Evolutionary conservation across 2,797 vertebrate genomes (phyloP), one percentile per base, ranked within the genome.

Genomic region (Eulemur rubriventer): DNA sequence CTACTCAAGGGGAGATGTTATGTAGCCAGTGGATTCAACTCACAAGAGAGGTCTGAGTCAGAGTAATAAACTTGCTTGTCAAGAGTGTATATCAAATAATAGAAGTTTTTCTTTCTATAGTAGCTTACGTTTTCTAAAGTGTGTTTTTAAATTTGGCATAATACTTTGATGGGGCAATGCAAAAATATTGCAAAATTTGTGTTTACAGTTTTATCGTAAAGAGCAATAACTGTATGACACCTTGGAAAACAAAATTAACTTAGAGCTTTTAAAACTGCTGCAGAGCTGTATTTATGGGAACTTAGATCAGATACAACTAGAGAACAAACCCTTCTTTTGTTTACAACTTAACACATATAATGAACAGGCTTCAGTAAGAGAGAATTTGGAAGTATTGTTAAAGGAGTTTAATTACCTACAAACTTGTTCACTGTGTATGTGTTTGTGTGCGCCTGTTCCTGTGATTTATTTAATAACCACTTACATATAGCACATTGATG

Each of bases 231-330:
- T 65, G 12, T n/a, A 35, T 78, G 18, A 72, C 26, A 90, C 24
- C 3, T 82, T 91, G 48, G 43, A 35, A 91, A 73, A 82, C 61
- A 84, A 63, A 93, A 78, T 94, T 86, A 91, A n/a, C 24, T 70
- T 78, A 78, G 65, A 50, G 13, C 7, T 43, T 93, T 93, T 57
- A 59, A 94, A 72, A 82, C 61, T 72, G 50, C 43, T 89, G 28
- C 16, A 18, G 3, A 0, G 0, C 38, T 85, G 33, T 20, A n/a
- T 81, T 41, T 79, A 69, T 67, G 11, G 12, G 13, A 46, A 7
- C 35, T 35, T 61, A 55, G 16, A 82, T 41, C 17, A 86, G 18
- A 75, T 12, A 30, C 67, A 94, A 61, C 16, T 20, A 76, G 8
- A 59, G 35, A 87, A 76, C 13, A 59, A 50, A 57, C 79, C 8